Base-by-base conservation (phyloP, 2,797 vertebrate genomes). In the Chaenodraco wilsoni region DNA sequence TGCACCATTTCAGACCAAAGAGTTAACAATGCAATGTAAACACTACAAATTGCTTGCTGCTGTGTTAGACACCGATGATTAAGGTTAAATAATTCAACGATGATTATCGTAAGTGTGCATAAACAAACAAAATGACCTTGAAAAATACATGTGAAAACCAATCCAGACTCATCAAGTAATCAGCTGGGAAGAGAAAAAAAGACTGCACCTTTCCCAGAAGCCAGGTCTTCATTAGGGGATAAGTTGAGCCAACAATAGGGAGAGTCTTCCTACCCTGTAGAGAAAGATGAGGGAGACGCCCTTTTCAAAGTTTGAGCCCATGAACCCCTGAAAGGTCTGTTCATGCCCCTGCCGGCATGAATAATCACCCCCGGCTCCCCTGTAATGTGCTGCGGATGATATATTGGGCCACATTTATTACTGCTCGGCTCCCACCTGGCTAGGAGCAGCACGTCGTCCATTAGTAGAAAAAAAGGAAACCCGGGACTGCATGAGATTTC, bases 401-500 rank as follows among this genome's bases (percentile, higher is more conserved):
- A 87, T 92, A 93, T 94, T 85, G 89, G 84, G 84, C 87, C 92
- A 89, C 93, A 93, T 94, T 94, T 94, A 93, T 94, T 94, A 94
- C 90, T 84, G 91, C 88, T 91, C 84, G 4, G 89, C 90, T 90
- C 87, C 89, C 92, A 93, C 92, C 92, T 93, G 88, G 92, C 91
- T 88, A 87, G 89, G 80, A 91, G 90, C 89, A 90, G 87, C 89
- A 89, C 91, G 89, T 72, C 90, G 78, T 86, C 85, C 91, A 94
- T 93, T 94, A 93, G 92, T 87, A 90, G 79, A 74, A 61, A 64
- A 76, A 76, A 86, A 78, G 69, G 78, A 76, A 65, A 46, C 6
- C 12, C 62, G 52, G 62, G 68, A 72, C 79, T 78, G 75, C 79
- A 81, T 76, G 69, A 69, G 78, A 88, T 79, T 87, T 84, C 86